Base-by-base conservation (phyloP, 1,140 invertebrate genomes). In the Megalonaias nervosa region DNA sequence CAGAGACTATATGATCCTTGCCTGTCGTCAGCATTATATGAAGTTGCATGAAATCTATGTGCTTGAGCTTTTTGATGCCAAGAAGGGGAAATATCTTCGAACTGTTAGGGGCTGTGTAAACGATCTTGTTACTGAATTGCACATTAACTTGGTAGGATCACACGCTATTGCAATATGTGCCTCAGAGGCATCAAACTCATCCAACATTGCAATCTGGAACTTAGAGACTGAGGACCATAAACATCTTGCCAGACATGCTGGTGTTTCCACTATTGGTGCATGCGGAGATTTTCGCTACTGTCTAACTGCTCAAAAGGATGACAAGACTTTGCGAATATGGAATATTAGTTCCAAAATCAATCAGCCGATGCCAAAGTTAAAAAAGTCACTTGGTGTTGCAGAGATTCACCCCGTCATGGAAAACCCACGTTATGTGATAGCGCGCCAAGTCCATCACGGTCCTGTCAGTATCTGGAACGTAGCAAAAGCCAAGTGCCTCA, bases 211-310 rank as follows among this genome's bases (percentile, higher is more conserved):
- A n/a, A 74, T 89, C 1, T 91, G 88, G 88, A 91, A 91, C 72
- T 71, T 91, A 38, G 89, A 90, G 83, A 90, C 89, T 2, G 89
- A 90, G 77, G 89, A 90, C 62, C 89, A 90, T 77, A 91, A 90
- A 78, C 89, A 91, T 81, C 75, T 90, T 38, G 89, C 87, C 16
- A 77, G 75, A n/a, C 89, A 90, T 72, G 81, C 87, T 31, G 81
- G 84, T 2, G 81, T 87, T 17, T 84, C 85, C 61, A 79, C 80
- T n/a, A 77, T 89, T 31, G 76, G 82, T 2, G 89, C 86, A 3
- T 88, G 86, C 72, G 71, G 79, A 11, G 87, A 89, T 67, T 86
- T 89, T 69, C 79, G 84, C 38, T 89, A 83, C 71, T 87, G 86
- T 64, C 58, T 90, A 19, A 90, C 89, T 15, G 87, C 86, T 4